phyloP scores from a whole-genome alignment of 2,888 invertebrate species.

The Lasioglossum lativentre region DNA sequence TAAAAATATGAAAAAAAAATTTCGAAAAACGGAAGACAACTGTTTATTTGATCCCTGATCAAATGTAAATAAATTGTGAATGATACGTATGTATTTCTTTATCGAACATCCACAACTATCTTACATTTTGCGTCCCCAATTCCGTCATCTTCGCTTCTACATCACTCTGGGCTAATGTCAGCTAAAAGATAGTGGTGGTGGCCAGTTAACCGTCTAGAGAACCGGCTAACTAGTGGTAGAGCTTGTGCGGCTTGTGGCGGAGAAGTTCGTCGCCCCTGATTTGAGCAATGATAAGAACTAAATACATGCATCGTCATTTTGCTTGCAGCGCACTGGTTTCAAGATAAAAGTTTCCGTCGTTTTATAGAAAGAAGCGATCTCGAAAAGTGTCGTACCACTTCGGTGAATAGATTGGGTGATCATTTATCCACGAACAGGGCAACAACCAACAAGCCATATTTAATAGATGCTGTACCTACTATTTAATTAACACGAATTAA shows the following conservation, averaged over 20 bases:
- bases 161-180: background rate
- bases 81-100: background rate
- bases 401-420: background rate
- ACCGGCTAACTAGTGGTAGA: background rate
- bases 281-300: conserved; percentile 3
- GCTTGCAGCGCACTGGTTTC: background rate
- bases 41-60: background rate
- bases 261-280: background rate
- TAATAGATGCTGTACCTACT: background rate
- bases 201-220: background rate
- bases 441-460: background rate
- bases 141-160: background rate
- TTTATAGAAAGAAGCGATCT: background rate
- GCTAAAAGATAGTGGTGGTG: background rate
- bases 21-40: too few relatives aligned
- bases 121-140: background rate
- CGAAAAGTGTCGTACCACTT: background rate
- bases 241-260: background rate
- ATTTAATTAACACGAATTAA: too few relatives aligned
- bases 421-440: background rate
- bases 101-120: background rate
- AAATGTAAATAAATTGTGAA: too few relatives aligned
- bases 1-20: background rate
- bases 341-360: background rate
- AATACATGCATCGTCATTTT: background rate